A percentile compares a stretch with the other conserved stretches of the same genome.
phyloP scores from a whole-genome alignment of 2,888 invertebrate genomes.

The Anthophora plumipes region DNA sequence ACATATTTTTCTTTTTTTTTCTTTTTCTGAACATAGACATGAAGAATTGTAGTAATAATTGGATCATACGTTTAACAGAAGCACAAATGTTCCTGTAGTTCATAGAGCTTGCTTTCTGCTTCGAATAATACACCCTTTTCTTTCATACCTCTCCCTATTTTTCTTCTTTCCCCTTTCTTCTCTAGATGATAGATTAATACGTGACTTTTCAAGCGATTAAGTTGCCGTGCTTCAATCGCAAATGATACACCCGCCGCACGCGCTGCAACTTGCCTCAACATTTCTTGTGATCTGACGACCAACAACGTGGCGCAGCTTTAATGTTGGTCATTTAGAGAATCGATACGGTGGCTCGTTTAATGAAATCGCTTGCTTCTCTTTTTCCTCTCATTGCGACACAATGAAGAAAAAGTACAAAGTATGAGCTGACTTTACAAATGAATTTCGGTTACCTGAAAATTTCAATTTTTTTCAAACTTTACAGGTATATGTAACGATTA shows the following conservation, averaged over 20 bases:
- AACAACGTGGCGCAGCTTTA: not conserved
- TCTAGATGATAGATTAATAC: slow-evolving; percentile 23
- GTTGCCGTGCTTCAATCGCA: slow-evolving; percentile 3
- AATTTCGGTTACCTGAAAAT: no score
- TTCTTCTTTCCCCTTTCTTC: not conserved
- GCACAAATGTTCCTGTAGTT: no score
- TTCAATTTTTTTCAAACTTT: no score
- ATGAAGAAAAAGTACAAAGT: not conserved
- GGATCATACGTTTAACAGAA: no score
- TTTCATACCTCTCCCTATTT: slow-evolving; percentile 1
- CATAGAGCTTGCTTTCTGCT: no score
- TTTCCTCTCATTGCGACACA: not conserved
- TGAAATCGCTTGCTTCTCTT: not conserved
- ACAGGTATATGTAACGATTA: no score
- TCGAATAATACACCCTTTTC: no score
- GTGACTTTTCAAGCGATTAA: slow-evolving; percentile 47
- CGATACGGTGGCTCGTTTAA: not conserved
- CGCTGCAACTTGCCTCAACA: not conserved
- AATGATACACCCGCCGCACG: not conserved
- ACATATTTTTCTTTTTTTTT: no score
- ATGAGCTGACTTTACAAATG: not conserved
- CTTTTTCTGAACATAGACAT: no score
- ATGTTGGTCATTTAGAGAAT: slow-evolving; percentile 9
- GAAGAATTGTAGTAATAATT: no score
- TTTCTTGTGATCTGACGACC: not conserved